A percentile compares a stretch with the other conserved stretches of the same genome.
phyloP scores from a whole-genome alignment of 2,113 vertebrate species.

The Heterotilapia buettikoferi region DNA sequence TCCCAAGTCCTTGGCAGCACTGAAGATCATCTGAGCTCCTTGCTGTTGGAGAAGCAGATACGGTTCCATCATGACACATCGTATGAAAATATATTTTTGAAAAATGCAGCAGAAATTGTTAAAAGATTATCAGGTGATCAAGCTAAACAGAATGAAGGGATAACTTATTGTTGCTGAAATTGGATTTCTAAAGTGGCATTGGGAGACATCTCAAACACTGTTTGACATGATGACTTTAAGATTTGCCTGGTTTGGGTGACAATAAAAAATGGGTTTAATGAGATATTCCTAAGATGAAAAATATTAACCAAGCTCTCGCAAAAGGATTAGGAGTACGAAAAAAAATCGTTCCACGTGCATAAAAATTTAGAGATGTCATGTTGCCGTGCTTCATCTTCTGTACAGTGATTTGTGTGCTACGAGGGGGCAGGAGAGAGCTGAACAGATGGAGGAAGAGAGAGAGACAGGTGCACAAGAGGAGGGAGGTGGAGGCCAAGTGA shows the following conservation, averaged over 20 bases:
- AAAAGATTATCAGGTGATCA: background rate
- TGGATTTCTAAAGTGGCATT: background rate
- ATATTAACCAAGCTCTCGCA: background rate
- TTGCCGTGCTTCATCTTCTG: background rate
- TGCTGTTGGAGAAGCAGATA: conserved; percentile 61
- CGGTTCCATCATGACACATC: background rate
- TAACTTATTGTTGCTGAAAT: background rate
- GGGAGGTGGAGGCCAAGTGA: background rate
- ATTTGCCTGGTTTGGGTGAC: background rate
- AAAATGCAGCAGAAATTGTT: background rate
- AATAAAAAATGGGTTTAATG: background rate
- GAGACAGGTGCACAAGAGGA: conserved; percentile 6
- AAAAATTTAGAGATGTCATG: background rate
- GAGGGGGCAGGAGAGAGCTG: background rate
- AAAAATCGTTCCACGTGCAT: background rate
- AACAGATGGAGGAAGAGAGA: conserved; percentile 21
- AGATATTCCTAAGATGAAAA: background rate
- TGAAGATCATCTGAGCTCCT: conserved; percentile 98
- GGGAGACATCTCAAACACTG: background rate
- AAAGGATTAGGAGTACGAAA: background rate
- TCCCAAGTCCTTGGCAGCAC: conserved; percentile 93
- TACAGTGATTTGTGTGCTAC: background rate
- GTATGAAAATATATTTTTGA: background rate
- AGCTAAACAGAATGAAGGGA: background rate
- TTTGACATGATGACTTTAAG: background rate